Base-by-base conservation (phyloP, 1,140 invertebrate species). In the Mya arenaria region DNA sequence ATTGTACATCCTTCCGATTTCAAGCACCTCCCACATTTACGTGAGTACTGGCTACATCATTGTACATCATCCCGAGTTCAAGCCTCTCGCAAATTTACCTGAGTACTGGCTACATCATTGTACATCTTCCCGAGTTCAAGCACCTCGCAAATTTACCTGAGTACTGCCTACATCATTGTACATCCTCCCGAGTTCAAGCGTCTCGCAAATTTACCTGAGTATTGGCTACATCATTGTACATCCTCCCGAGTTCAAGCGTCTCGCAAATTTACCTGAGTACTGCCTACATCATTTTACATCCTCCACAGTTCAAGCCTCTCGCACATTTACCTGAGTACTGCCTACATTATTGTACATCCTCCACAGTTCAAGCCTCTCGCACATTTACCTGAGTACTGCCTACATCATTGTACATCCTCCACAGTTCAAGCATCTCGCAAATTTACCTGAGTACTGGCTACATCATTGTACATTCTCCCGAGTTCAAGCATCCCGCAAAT, bases 171-270 rank as follows among this genome's bases (percentile, higher is more conserved):
- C n/a, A 77, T 77, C 0, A 41, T 65, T 25, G n/a, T 77, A 32
- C 44, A 77, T 52, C 32, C 65, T 62, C 73, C 73, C 37, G 73
- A 77, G 30, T 73, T 73, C 32, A 77, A 77, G 41, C 44, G 55
- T 17, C 73, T 41, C 28, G 28, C 66, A 3, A 41, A 52, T 15
- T 41, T 69, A 17, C 66, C 41, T 69, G 55, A 69, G 66, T 69
- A 6, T 6, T 56, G 5, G 5, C 28, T 4, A 23, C 6, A 23
- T 13, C 55, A 56, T 56, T 34, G 34, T 65, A 19, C 23, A 65
- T 15, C 3, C 17, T 8, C 32, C 62, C 10, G n/a, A 34, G 23
- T 36, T 34, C 10, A 17, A 1, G n/a, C 28, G 13, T 34, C 5
- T 32, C 28, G 32, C 13, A 36, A 19, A 6, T 8, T 65, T 13